Evolutionary conservation across 2,113 vertebrate species (phyloP).

Genomic region (human (Homo sapiens)): GRCh38 chr5:53350001-53350500

Average conservation of each 20-base stretch:
- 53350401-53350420: constrained; percentile 68
- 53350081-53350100: neutral
- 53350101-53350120: constrained; percentile 36
- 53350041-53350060: neutral
- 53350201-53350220: constrained; percentile 68
- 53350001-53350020: neutral
- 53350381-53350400: constrained; percentile 58
- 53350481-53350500: constrained; percentile 50
- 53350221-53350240: constrained; percentile 70
- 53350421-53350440: constrained; percentile 75
- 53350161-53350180: constrained; percentile 67
- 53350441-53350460: constrained; percentile 61
- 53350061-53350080: neutral
- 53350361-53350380: constrained; percentile 66
- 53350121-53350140: constrained; percentile 40
- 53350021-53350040: neutral
- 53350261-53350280: constrained; percentile 67
- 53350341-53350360: constrained; percentile 77
- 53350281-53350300: constrained; percentile 56
- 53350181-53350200: constrained; percentile 78
- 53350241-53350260: constrained; percentile 70
- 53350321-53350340: constrained; percentile 80
- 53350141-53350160: constrained; percentile 65
- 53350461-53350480: constrained; percentile 79
- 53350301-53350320: constrained; percentile 63